These are phyloP conservation scores for Choreutis nemorana DNA, from an alignment of 2,888 invertebrate genomes.

Conservation along the genomic window DNA sequence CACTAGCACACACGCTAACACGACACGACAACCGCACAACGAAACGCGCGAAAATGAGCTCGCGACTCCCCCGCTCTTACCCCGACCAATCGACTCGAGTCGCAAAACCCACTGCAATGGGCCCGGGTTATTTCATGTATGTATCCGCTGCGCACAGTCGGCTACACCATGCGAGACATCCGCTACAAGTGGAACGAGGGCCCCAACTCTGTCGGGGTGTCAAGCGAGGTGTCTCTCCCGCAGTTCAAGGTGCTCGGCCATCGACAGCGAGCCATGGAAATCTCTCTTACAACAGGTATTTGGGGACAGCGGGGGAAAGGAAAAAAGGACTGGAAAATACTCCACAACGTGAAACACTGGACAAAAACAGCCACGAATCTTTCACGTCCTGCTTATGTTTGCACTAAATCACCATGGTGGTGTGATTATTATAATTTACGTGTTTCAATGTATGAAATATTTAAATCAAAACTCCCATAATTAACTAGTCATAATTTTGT, in stretches of 20 bases:
- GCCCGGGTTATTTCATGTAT: constrained; percentile 56
- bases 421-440: constrained; percentile 36
- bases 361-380: constrained; percentile 57
- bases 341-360: constrained; percentile 53
- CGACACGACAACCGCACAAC: constrained; percentile 51
- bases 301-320: constrained; percentile 31
- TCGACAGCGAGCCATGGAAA: constrained; percentile 95
- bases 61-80: constrained; percentile 47
- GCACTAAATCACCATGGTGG: constrained; percentile 58
- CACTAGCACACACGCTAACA: constrained; percentile 58
- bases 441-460: no score
- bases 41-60: constrained; percentile 42
- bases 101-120: constrained; percentile 64
- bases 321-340: no score
- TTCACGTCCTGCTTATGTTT: constrained; percentile 64
- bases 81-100: constrained; percentile 55
- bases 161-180: constrained; percentile 98
- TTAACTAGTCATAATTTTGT: no score
- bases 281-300: constrained; percentile 95
- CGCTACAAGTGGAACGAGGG: constrained; percentile 97
- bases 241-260: constrained; percentile 98
- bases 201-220: constrained; percentile 93
- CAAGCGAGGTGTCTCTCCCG: constrained; percentile 95
- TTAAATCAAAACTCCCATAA: no score
- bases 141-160: constrained; percentile 78